Evolutionary conservation across 2,113 vertebrate genomes (phyloP).

Genomic region (Zingel zingel): DNA sequence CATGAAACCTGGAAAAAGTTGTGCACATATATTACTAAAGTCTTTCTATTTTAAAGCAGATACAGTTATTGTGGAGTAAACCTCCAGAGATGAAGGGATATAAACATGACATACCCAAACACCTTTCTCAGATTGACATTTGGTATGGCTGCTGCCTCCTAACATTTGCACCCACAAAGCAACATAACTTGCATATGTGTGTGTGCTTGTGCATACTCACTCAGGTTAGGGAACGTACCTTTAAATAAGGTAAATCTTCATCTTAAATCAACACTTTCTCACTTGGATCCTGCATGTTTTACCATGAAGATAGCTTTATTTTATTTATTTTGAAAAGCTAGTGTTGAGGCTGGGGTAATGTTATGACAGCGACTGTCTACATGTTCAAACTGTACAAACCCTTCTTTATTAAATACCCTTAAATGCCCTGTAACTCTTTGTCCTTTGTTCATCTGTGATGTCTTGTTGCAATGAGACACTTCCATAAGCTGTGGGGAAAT

Average conservation of each 20-base stretch:
- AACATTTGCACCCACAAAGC: slow-evolving; percentile 13
- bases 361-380: neutral
- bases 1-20: neutral
- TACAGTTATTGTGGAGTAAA: neutral
- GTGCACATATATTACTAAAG: neutral
- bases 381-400: neutral
- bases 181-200: neutral
- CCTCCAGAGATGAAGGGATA: slow-evolving; percentile 7
- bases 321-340: neutral
- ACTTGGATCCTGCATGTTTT: neutral
- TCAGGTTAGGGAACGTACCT: neutral
- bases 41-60: neutral
- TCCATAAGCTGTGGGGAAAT: slow-evolving; percentile 50
- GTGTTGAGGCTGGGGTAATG: neutral
- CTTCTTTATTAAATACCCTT: neutral
- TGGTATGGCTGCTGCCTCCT: slow-evolving; percentile 22
- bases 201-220: neutral
- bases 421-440: neutral
- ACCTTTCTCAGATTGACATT: slow-evolving; percentile 2
- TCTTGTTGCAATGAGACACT: slow-evolving; percentile 21
- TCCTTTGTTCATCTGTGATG: neutral
- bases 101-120: neutral
- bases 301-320: neutral
- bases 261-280: neutral
- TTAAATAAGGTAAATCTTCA: neutral